Evolutionary conservation across 2,113 vertebrate species (phyloP), one percentile per base, ranked within the genome.

Genomic region (Spheniscus mendiculus): DNA sequence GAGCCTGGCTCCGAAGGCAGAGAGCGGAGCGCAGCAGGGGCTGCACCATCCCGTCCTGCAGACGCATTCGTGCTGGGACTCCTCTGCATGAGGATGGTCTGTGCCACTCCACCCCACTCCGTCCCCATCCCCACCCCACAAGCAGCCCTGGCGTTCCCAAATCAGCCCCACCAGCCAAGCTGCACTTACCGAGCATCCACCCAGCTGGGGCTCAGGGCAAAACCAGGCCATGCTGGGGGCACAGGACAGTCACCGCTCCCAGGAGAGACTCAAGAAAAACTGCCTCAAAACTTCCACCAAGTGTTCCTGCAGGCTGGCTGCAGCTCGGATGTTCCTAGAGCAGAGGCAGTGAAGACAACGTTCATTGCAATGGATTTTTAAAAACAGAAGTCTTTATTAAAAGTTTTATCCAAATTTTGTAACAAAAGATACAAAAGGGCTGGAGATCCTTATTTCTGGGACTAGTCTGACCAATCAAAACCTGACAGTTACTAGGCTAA

Each of bases 371-470:
- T 90, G 63, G 58, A 27, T 97, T 97, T 96, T 92, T 96, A 98
- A 95, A 98, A 98, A 98, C 91, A 18, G 93, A 97, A 93, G 83
- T 97, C 74, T 97, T 98, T 98, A 97, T 98, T 98, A 96, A 97
- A 97, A 97, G 45, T 95, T 95, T 97, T 98, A 96, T 97, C 95
- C 97, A 97, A 97, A 96, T 97, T 97, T 96, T 96, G 90, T 95
- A 97, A 98, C 97, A 97, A 98, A 97, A 97, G 96, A 96, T 93
- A 97, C 91, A 98, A 97, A 97, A 97, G 92, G 96, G 94, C 62
- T 95, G 95, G 90, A 97, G 93, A 96, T 95, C 73, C 83, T 96
- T 79, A 94, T 81, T 97, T 89, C 85, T 88, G 93, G 96, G 95
- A 91, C 94, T 96, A 97, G 42, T 95, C 91, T 87, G 92, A 98